phyloP scores from a whole-genome alignment of 2,113 vertebrate genomes.

The Callospermophilus lateralis region DNA sequence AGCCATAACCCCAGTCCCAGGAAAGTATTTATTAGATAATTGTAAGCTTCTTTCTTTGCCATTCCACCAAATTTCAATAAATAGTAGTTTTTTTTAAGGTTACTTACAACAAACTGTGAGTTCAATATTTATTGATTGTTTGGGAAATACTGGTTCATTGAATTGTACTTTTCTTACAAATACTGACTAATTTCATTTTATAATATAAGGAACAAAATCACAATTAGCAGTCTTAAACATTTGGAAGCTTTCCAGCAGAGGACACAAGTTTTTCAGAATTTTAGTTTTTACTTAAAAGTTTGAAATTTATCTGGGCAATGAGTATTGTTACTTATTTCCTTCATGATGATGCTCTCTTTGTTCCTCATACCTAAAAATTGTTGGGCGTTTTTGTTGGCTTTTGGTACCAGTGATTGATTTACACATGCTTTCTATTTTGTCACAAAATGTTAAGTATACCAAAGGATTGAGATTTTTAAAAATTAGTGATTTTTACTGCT shows the following conservation, averaged over 20 bases:
- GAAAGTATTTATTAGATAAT: too few relatives aligned
- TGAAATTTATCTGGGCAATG: neutral
- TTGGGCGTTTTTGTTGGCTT: too few relatives aligned
- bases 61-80: neutral
- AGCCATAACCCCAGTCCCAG: too few relatives aligned
- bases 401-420: neutral
- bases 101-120: neutral
- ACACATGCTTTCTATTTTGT: neutral
- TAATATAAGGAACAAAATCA: neutral
- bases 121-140: neutral
- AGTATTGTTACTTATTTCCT: neutral
- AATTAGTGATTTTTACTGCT: neutral
- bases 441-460: neutral
- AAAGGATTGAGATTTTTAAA: neutral
- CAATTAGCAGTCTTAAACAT: neutral
- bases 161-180: neutral
- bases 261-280: neutral
- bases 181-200: conserved; percentile 17
- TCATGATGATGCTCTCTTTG: neutral
- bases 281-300: conserved; percentile 6
- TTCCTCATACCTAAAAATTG: neutral
- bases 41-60: neutral
- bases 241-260: neutral
- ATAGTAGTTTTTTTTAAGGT: neutral
- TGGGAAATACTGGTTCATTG: neutral